Evolutionary conservation across 2,888 invertebrate species (phyloP), one percentile per base, ranked within the genome.

Genomic region (Aphidoletes aphidimyza): DNA sequence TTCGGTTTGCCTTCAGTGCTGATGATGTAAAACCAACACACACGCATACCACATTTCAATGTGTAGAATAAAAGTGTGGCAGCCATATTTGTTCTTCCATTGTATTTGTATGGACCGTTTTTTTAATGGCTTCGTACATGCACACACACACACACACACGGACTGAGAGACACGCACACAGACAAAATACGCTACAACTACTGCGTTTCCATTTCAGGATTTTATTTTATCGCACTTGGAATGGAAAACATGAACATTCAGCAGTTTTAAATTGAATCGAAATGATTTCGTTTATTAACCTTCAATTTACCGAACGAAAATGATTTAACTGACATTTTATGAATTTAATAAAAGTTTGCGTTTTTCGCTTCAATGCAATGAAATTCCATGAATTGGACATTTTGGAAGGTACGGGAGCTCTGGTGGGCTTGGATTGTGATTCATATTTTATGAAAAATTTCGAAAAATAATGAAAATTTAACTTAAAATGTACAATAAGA

Each of bases 181-280:
- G n/a, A n/a, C n/a, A n/a, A n/a, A n/a, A n/a, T n/a, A n/a, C n/a
- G n/a, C n/a, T n/a, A n/a, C 54, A 42, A 34, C 34, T 14, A 30
- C 14, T 69, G 69, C 81, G 81, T n/a, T 37, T 81, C 11, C 81
- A 81, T 81, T 36, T 81, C 81, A 81, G 81, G 81, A 36, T 81
- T 37, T 37, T n/a, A 81, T 81, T 81, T 37, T 81, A 37, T 81
- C 36, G n/a, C 37, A n/a, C 22, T 81, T 81, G 36, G n/a, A 36
- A 37, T 81, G 36, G 37, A 81, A 81, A 81, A 37, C 37, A 81
- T 81, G 37, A 36, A 81, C 37, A 37, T 81, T 81, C 36, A 37
- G 81, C 81, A 36, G 37, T 37, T 81, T 81, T 37, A 81, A 81
- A 81, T 81, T 81, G 81, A 81, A 81, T 37, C 37, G 81, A 81